Base-by-base conservation (phyloP, 1,140 invertebrate species). In the Musca domestica region DNA sequence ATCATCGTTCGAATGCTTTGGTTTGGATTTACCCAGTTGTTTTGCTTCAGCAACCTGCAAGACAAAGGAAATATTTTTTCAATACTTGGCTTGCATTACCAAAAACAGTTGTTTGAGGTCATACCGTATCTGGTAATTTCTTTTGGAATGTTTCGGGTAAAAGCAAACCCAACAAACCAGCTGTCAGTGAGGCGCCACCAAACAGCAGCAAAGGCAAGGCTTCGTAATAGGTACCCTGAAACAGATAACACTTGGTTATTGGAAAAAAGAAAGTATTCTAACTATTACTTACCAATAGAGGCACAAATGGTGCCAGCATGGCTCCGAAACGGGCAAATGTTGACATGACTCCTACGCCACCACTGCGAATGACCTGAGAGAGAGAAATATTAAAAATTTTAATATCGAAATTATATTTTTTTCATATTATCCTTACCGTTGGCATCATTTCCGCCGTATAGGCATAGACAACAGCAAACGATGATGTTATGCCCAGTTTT, bases 381-480 rank as follows among this genome's bases (percentile, higher is more conserved):
- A 34, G 63, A 20, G 23, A 10, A 23, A 19, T 46, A 17, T n/a
- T 10, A 48, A 1, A 66, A 67, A 3, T 49, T 48, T 54, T 20
- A 15, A n/a, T 12, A 19, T 69, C 25, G 10, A 65, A 52, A 64
- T 67, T 23, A 54, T 66, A 27, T 52, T n/a, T n/a, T n/a, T n/a
- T n/a, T n/a, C n/a, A n/a, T n/a, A n/a, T 7, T 46, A 54, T 25
- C 4, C 86, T 71, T 20, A 85, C 82, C 6, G 88, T 89, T 6
- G 88, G 88, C 71, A 88, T 84, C 77, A 89, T 83, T 82, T 89
- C 88, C 2, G 87, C 85, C 5, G 87, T 88, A 63, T 87, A 85
- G 0, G 88, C 84, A 70, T 88, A 89, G 1, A 88, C 80, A 9
- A 88, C 83, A 4, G 85, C 86, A 73, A 89, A 88, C 3, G 87